phyloP scores from a whole-genome alignment of 2,113 vertebrate genomes.

The Scalopus aquaticus region DNA sequence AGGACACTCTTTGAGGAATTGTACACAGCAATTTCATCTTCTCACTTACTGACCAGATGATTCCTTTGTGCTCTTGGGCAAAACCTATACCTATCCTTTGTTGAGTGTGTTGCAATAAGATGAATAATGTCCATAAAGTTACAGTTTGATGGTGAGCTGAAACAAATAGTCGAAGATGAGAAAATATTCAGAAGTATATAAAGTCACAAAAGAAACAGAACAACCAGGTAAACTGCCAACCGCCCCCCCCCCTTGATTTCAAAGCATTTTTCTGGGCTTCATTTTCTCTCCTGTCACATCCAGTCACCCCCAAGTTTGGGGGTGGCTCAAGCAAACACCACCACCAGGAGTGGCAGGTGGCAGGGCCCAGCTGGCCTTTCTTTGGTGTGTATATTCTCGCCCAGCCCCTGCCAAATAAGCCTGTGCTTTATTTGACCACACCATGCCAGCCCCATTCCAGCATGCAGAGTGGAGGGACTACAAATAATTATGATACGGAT shows the following conservation, averaged over 20 bases:
- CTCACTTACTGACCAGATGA: not conserved
- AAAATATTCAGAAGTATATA: not conserved
- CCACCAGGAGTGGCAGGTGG: constrained; percentile 46
- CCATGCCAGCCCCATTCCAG: constrained; percentile 51
- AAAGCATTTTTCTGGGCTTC: not conserved
- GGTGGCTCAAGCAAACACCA: constrained; percentile 25
- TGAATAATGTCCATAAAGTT: not conserved
- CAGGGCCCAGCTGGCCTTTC: constrained; percentile 39
- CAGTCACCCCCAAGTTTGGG: not conserved
- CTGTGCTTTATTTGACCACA: constrained; percentile 23
- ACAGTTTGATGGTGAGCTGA: not conserved
- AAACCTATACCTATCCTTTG: not conserved
- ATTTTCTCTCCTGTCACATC: not conserved
- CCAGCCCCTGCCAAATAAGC: constrained; percentile 34
- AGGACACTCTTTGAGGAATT: not conserved
- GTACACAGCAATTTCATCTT: not conserved
- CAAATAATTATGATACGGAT: constrained; percentile 45
- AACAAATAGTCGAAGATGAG: not conserved
- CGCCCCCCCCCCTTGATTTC: not conserved
- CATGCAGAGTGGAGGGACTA: not conserved
- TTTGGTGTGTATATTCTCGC: not conserved
- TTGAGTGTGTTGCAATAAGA: not conserved
- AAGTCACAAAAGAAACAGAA: not conserved
- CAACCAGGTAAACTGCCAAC: not conserved
- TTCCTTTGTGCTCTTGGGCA: not conserved